These are phyloP conservation scores for Alligator sinensis DNA, from an alignment of 2,113 vertebrate genomes.

Conservation along the genomic window DNA sequence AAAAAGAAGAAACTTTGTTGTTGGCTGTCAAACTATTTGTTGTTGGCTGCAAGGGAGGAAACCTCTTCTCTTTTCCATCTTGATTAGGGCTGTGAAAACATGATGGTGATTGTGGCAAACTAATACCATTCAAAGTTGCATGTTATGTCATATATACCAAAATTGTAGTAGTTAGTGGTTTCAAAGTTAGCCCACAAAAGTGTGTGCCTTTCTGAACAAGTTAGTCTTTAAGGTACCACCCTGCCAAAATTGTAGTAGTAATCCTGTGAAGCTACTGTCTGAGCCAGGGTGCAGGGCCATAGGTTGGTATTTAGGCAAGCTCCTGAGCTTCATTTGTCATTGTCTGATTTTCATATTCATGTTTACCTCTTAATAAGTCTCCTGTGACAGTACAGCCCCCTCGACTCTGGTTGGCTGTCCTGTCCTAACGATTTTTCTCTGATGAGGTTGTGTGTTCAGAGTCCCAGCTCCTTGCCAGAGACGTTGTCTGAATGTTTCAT, in stretches of 20 bases:
- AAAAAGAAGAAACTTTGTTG: not conserved
- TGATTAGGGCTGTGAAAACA: not conserved
- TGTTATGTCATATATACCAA: not conserved
- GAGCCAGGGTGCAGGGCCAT: rapidly evolving
- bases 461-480: not conserved
- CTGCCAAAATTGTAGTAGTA: not conserved
- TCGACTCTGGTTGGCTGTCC: not conserved
- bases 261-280: not conserved
- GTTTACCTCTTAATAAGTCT: not conserved
- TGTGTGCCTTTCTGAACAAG: too few species aligned
- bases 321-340: not conserved
- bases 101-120: not conserved
- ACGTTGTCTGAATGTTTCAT: not conserved
- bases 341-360: conserved; percentile 12
- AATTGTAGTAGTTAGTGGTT: not conserved
- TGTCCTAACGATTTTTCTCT: not conserved
- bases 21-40: not conserved
- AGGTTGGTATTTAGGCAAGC: not conserved
- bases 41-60: not conserved
- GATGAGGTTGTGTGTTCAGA: not conserved
- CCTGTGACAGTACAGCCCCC: not conserved
- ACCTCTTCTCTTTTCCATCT: not conserved
- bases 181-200: too few species aligned
- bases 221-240: too few species aligned
- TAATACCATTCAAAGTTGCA: rapidly evolving